Percentiles rank a stretch among this genome's conserved stretches.
phyloP scores from a whole-genome alignment of 2,797 vertebrate species.

The Neosalanx taihuensis region DNA sequence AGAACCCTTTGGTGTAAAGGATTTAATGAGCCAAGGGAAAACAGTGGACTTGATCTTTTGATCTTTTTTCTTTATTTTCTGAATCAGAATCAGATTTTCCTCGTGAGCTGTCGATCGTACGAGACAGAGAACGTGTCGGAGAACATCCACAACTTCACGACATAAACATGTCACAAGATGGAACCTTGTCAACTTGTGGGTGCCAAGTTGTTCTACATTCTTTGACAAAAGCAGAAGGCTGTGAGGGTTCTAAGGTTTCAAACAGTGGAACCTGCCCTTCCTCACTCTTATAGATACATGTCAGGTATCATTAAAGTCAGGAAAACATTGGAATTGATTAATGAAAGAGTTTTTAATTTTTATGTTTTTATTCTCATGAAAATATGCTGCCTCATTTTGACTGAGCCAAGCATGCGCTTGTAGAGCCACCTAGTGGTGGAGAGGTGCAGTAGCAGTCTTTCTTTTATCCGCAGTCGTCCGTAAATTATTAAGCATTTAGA shows the following conservation, averaged over 20 bases:
- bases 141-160: constrained; percentile 41
- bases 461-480: background rate
- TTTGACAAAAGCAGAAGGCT: constrained; percentile 40
- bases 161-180: constrained; percentile 42
- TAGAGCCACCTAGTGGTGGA: constrained; percentile 51
- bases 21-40: constrained; percentile 70
- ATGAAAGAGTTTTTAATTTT: constrained; percentile 7
- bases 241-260: constrained; percentile 21
- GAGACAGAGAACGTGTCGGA: background rate
- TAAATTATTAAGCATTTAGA: background rate
- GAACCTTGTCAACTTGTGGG: constrained; percentile 46
- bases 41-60: constrained; percentile 56
- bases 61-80: constrained; percentile 41
- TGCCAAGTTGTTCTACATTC: constrained; percentile 33
- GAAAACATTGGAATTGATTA: constrained; percentile 5
- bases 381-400: background rate
- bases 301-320: constrained; percentile 9
- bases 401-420: constrained; percentile 7
- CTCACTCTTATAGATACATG: background rate
- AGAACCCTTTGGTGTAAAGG: constrained; percentile 68
- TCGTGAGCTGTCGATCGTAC: no score
- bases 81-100: constrained; percentile 34
- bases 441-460: background rate
- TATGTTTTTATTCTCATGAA: constrained; percentile 11
- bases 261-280: background rate